Conservation (phyloP, 2,113 vertebrate species). For the Mustela lutreola region DNA sequence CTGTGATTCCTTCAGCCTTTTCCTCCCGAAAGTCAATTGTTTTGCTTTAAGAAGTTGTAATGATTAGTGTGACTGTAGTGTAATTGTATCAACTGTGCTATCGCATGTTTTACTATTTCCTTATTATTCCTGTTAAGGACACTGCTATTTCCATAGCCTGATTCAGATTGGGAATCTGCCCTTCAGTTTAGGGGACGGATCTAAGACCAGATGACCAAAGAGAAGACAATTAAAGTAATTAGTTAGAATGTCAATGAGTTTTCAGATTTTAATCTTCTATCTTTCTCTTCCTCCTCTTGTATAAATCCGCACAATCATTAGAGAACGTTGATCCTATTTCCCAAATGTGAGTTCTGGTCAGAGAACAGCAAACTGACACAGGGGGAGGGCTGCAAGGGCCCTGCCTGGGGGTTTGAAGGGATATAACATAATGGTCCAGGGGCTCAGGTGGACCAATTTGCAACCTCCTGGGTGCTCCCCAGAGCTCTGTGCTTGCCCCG, state of each 20-base stretch:
- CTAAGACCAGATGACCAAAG: neutral
- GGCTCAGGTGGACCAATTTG: slow-evolving; percentile 71
- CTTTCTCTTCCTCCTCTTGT: neutral
- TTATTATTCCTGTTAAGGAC: slow-evolving; percentile 6
- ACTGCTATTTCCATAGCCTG: neutral
- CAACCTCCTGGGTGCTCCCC: neutral
- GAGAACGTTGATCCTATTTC: slow-evolving; percentile 51
- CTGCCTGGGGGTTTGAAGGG: slow-evolving; percentile 44
- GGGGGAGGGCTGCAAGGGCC: neutral
- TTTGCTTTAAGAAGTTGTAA: slow-evolving; percentile 44
- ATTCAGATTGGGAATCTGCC: neutral
- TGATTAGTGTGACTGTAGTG: neutral
- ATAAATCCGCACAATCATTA: slow-evolving; percentile 48
- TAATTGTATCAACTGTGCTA: neutral
- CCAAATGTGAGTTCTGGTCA: slow-evolving; percentile 47
- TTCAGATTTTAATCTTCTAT: slow-evolving; percentile 26
- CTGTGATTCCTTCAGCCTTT: slow-evolving; percentile 9
- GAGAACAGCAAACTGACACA: slow-evolving; percentile 50
- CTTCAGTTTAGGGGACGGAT: neutral
- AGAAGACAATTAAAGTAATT: neutral
- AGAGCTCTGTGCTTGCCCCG: slow-evolving; percentile 55
- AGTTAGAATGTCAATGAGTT: neutral
- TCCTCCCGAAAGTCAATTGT: neutral
- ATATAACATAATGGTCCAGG: neutral
- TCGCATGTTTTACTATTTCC: neutral